Evolutionary conservation across 2,888 invertebrate species (phyloP).

Genomic region (Cyaniris semiargus): DNA sequence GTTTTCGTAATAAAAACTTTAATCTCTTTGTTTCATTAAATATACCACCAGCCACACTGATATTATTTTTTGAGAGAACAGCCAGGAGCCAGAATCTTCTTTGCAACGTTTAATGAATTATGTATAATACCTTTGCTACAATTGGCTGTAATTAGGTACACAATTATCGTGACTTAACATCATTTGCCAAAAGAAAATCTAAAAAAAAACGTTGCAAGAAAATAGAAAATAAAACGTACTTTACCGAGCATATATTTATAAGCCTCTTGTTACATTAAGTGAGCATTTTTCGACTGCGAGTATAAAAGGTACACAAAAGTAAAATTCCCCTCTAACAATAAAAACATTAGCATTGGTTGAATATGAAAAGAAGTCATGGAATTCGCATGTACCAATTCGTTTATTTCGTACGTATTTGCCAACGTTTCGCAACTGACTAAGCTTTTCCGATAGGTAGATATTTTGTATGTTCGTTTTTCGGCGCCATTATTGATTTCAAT

Average conservation of each 20-base stretch:
- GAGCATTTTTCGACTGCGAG: conserved; percentile 2
- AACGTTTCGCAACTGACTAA: conserved; percentile 32
- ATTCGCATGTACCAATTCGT: conserved; percentile 27
- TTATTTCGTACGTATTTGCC: conserved; percentile 29
- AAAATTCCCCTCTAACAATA: conserved; percentile 11
- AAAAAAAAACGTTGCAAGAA: not conserved
- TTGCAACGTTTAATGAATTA: not conserved
- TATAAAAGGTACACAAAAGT: conserved; percentile 7
- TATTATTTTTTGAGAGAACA: not conserved
- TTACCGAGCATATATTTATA: not conserved
- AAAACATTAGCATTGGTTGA: conserved; percentile 30
- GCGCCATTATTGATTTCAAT: conserved; percentile 32
- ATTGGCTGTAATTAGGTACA: not conserved
- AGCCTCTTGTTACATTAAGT: conserved; percentile 7
- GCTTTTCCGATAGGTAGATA: conserved; percentile 33
- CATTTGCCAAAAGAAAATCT: conserved; percentile 5
- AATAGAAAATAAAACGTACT: not conserved
- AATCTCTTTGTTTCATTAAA: not conserved
- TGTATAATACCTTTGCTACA: not conserved
- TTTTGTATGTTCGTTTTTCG: conserved; percentile 33
- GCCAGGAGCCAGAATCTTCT: not conserved
- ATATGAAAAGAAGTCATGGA: conserved; percentile 31
- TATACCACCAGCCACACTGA: not conserved
- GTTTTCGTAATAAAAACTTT: not conserved
- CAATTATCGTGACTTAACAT: not conserved